A percentile compares a stretch with the other conserved stretches of the same genome.
phyloP scores from a whole-genome alignment of 2,113 vertebrate species.

The Lucifuga dentata region DNA sequence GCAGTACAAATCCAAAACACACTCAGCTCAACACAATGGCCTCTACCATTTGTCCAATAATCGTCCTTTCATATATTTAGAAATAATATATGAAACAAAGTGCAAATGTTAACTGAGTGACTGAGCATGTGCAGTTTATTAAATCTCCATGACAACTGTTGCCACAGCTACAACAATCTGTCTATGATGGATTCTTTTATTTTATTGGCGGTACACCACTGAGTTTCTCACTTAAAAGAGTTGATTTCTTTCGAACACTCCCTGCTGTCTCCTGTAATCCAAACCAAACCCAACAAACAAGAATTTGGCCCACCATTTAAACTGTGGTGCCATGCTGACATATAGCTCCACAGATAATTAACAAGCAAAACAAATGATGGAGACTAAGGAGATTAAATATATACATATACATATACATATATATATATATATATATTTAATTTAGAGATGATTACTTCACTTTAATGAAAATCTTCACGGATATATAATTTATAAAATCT shows the following conservation, averaged over 20 bases:
- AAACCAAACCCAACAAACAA: not conserved
- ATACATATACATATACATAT: no score
- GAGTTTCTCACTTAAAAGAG: not conserved
- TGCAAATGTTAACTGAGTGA: constrained; percentile 22
- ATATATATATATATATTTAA: not conserved
- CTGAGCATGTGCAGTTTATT: constrained; percentile 10
- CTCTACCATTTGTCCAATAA: not conserved
- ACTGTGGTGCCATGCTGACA: not conserved
- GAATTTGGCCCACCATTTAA: not conserved
- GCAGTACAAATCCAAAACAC: constrained; percentile 6
- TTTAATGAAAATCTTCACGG: not conserved
- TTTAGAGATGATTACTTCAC: not conserved
- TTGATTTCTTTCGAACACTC: not conserved
- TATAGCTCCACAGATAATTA: not conserved
- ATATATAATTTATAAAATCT: not conserved
- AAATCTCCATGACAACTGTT: constrained; percentile 6
- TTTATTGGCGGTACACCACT: not conserved
- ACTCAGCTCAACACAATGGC: not conserved
- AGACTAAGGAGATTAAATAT: not conserved
- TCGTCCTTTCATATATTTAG: not conserved
- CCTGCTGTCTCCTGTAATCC: not conserved
- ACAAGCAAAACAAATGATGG: not conserved
- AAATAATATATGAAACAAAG: not conserved
- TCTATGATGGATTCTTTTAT: not conserved
- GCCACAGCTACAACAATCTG: not conserved